Percentiles rank a stretch among this genome's conserved stretches.
Evolutionary conservation across 2,888 invertebrate genomes (phyloP).

Genomic region (Auanema freiburgensis): DNA sequence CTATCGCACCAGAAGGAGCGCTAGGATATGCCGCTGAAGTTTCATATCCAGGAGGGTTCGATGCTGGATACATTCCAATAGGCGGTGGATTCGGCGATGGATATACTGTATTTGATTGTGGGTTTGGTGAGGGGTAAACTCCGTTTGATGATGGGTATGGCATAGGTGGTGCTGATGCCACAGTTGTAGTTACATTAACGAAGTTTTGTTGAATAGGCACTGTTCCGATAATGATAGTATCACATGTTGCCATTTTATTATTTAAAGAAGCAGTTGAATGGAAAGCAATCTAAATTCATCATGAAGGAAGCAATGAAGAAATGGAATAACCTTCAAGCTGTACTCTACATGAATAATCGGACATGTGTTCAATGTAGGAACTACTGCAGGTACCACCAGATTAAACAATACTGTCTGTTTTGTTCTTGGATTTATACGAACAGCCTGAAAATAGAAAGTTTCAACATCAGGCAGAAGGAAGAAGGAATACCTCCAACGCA

Average conservation of each 20-base stretch:
- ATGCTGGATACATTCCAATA: neutral
- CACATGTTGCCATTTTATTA: slow-evolving; percentile 12
- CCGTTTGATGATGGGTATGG: neutral
- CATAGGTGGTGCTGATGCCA: neutral
- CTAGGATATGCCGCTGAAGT: neutral
- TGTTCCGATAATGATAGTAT: slow-evolving; percentile 23
- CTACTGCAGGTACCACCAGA: slow-evolving; percentile 23
- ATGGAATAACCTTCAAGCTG: slow-evolving; percentile 9
- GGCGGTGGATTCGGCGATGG: slow-evolving; percentile 9
- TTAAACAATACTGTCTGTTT: slow-evolving; percentile 6
- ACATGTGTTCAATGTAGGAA: slow-evolving; percentile 31
- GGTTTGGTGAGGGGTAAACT: neutral
- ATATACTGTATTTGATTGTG: neutral
- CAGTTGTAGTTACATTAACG: neutral
- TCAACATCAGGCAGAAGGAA: neutral
- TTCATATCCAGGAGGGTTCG: slow-evolving; percentile 5
- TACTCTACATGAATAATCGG: slow-evolving; percentile 35
- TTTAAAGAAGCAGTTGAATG: slow-evolving; percentile 9
- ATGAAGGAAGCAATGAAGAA: neutral
- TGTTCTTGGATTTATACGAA: slow-evolving; percentile 13
- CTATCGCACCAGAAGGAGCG: neutral
- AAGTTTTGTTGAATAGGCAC: slow-evolving; percentile 14
- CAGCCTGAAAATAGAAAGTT: slow-evolving; percentile 1
- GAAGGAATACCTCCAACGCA: too few species aligned
- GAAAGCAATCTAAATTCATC: slow-evolving; percentile 14